These are phyloP conservation scores for Halyomorpha halys DNA, from an alignment of 1,140 invertebrate genomes.

Conservation along the genomic window DNA sequence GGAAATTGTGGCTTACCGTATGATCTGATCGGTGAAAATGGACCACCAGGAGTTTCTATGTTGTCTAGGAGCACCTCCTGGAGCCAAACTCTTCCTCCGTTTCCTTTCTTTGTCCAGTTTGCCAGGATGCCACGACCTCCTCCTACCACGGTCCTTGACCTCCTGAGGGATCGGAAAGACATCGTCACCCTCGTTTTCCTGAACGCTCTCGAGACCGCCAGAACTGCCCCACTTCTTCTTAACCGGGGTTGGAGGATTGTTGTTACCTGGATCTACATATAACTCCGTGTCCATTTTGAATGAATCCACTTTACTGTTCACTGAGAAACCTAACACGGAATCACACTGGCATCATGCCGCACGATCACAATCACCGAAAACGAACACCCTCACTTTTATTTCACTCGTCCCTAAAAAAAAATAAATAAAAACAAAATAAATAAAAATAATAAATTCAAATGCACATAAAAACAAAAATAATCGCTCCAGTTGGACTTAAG, in stretches of 20 bases:
- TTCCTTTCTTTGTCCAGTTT: slow-evolving; percentile 46
- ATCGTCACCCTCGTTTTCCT: slow-evolving; percentile 28
- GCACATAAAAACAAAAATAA: too few relatives aligned
- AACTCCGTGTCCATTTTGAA: slow-evolving; percentile 28
- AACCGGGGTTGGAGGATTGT: slow-evolving; percentile 28
- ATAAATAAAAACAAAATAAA: too few relatives aligned
- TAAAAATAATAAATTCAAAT: too few relatives aligned
- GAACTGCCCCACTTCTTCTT: slow-evolving; percentile 40
- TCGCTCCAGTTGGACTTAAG: too few relatives aligned
- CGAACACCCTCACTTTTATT: slow-evolving; percentile 15
- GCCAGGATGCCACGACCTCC: slow-evolving; percentile 61
- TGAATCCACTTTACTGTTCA: slow-evolving; percentile 10
- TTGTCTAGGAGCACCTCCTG: slow-evolving; percentile 43
- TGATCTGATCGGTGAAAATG: slow-evolving; percentile 35
- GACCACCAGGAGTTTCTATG: slow-evolving; percentile 78
- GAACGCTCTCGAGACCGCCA: slow-evolving; percentile 37
- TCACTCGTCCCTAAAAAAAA: not conserved
- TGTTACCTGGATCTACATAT: slow-evolving; percentile 30
- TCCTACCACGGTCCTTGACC: slow-evolving; percentile 36
- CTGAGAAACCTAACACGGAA: too few relatives aligned
- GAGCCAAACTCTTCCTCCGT: slow-evolving; percentile 22
- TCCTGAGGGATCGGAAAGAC: slow-evolving; percentile 5
- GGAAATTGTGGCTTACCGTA: too few relatives aligned
- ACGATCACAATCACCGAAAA: slow-evolving; percentile 9
- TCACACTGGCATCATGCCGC: slow-evolving; percentile 20